Base-by-base conservation (phyloP, 92 coral and sea anemone species). In the Metridium senile region DNA sequence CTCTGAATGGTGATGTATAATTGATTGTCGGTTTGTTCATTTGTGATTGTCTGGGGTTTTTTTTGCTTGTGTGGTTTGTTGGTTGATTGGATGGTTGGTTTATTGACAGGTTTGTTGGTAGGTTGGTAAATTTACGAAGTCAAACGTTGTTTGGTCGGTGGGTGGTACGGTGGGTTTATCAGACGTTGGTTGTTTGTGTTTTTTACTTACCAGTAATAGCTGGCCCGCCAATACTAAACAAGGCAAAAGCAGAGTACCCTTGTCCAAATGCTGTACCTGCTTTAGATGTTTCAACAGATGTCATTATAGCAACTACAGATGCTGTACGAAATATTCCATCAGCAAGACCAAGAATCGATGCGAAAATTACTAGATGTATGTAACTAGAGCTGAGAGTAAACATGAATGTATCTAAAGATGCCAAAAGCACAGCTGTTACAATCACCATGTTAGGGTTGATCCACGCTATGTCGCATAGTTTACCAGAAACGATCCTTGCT, bases 191-290 rank as follows among this genome's bases (percentile, higher is more conserved):
- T 9, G 11, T 22, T 22, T 33, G 8, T 45, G n/a, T 9, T 22
- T n/a, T n/a, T 9, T 9, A 67, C 78, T 51, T 26, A 81, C 90
- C 90, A 46, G 90, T 78, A 19, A 86, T 33, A 1, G 90, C 79
- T 20, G 90, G 90, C 1, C 90, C 90, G 23, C 28, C 68, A 1
- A 75, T 72, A 32, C 22, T 8, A 21, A 80, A 83, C 0, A 72
- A 11, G 1, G 86, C 59, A 9, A 75, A 33, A 63, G 75, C 46
- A 21, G 81, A 56, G 1, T 3, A 28, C 18, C 74, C 90, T 56
- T 81, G 85, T 34, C 86, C 83, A 69, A 79, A 81, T 8, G 87
- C 90, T 23, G 74, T 32, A 26, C 86, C 64, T 6, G 83, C 79
- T 52, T 83, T 82, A 30, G 76, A 26, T 58, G 74, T 74, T 20